Conservation (phyloP, 2,113 vertebrate species). For the Hemibagrus wyckioides region DNA sequence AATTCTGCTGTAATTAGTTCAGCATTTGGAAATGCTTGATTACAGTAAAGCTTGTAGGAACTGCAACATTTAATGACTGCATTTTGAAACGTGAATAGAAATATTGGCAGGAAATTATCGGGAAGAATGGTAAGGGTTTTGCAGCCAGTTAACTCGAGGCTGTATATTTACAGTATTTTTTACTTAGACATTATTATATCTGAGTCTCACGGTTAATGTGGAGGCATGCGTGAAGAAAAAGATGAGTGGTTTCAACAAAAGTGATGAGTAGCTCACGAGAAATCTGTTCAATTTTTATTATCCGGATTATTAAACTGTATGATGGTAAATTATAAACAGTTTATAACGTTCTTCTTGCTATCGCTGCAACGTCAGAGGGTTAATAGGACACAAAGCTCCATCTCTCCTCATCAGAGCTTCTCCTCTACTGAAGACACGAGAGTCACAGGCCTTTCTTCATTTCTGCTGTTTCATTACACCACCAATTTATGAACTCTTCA, state of each 20-base stretch:
- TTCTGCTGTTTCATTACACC: slow-evolving; percentile 49
- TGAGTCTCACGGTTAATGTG: neutral
- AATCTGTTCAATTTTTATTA: neutral
- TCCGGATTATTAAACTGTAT: neutral
- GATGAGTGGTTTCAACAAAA: neutral
- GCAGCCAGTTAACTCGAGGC: neutral
- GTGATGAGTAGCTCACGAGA: neutral
- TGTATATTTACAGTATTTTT: neutral
- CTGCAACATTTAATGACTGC: neutral
- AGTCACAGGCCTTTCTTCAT: slow-evolving; percentile 28
- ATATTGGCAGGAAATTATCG: too few relatives aligned
- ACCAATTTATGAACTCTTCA: slow-evolving; percentile 42
- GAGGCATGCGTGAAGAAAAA: neutral
- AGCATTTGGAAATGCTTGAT: neutral
- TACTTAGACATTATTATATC: neutral
- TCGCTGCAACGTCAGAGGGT: neutral
- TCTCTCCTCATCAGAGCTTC: slow-evolving; percentile 37
- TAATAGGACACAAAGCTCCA: slow-evolving; percentile 28
- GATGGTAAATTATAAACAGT: neutral
- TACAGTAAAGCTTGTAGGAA: neutral
- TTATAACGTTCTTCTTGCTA: neutral
- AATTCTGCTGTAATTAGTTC: neutral
- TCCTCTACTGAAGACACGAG: slow-evolving; percentile 3
- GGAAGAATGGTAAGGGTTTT: neutral
- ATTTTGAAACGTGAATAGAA: neutral